A percentile compares a stretch with the other conserved stretches of the same genome.
phyloP scores from a whole-genome alignment of 2,113 vertebrate genomes.

The Rostratula benghalensis region DNA sequence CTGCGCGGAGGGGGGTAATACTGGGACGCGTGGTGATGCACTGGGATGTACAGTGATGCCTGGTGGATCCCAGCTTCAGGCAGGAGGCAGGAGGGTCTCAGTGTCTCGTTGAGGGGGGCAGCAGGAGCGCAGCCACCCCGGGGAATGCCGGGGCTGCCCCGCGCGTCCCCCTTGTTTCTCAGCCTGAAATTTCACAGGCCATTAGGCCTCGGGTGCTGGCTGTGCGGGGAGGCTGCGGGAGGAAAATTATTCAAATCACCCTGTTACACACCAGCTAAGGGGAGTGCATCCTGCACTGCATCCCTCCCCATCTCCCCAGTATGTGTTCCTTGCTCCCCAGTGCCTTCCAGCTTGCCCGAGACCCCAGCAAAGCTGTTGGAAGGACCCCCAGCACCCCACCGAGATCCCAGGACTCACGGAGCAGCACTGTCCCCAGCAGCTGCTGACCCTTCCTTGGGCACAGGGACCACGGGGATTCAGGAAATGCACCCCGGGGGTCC shows the following conservation, averaged over 20 bases:
- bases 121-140: accelerated
- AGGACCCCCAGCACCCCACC: accelerated
- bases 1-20: accelerated
- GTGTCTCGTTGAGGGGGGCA: accelerated
- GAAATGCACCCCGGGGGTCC: background rate
- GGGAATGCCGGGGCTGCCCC: accelerated
- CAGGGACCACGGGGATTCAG: accelerated
- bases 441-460: accelerated
- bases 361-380: background rate
- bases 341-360: background rate
- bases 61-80: accelerated
- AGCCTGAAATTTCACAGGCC: background rate
- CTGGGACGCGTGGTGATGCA: background rate
- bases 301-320: accelerated
- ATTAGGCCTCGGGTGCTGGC: background rate
- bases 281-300: accelerated
- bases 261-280: background rate
- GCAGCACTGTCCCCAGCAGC: background rate
- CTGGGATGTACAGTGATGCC: accelerated
- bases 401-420: background rate
- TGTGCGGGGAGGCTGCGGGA: accelerated
- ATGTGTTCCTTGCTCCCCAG: accelerated
- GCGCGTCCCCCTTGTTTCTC: background rate
- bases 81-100: background rate
- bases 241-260: background rate